phyloP scores from a whole-genome alignment of 2,888 invertebrate species.

The Portevinia maculata region DNA sequence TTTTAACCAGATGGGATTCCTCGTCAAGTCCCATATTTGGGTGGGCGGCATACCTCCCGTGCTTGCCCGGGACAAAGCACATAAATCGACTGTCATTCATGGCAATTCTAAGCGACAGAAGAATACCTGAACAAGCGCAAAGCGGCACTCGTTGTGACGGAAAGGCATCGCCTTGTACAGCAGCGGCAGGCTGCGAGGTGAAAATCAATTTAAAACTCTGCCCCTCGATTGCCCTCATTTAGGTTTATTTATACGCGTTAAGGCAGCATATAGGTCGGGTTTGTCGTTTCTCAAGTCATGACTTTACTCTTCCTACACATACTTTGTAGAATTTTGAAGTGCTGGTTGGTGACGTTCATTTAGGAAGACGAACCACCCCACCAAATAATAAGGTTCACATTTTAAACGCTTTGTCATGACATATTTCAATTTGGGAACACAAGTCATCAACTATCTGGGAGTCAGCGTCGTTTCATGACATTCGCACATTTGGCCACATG shows the following conservation, averaged over 20 bases:
- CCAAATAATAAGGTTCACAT: constrained; percentile 17
- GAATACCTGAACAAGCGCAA: constrained; percentile 58
- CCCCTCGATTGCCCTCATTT: constrained; percentile 18
- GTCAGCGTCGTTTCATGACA: constrained; percentile 65
- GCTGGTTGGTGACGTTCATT: constrained; percentile 9
- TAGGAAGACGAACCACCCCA: constrained; percentile 15
- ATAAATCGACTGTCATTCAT: constrained; percentile 69
- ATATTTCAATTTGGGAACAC: constrained; percentile 67
- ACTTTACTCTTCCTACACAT: background rate
- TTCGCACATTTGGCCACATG: constrained; percentile 61
- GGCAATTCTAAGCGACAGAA: constrained; percentile 55
- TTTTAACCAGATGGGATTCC: constrained; percentile 68
- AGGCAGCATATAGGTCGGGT: constrained; percentile 26
- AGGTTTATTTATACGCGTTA: constrained; percentile 50
- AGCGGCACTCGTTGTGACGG: constrained; percentile 7
- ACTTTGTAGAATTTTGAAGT: constrained; percentile 31
- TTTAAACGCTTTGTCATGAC: constrained; percentile 69
- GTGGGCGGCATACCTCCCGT: constrained; percentile 16
- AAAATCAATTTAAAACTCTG: constrained; percentile 51
- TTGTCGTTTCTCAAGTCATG: constrained; percentile 13
- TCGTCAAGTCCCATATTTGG: constrained; percentile 60
- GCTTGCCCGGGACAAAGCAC: constrained; percentile 63
- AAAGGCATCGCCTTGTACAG: constrained; percentile 4
- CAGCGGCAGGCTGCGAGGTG: constrained; percentile 1
- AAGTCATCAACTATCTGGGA: constrained; percentile 63